Percentiles rank a stretch among this genome's conserved stretches.
These are phyloP conservation scores for Mantis religiosa DNA, from an alignment of 2,888 invertebrate genomes.

Conservation along the genomic window DNA sequence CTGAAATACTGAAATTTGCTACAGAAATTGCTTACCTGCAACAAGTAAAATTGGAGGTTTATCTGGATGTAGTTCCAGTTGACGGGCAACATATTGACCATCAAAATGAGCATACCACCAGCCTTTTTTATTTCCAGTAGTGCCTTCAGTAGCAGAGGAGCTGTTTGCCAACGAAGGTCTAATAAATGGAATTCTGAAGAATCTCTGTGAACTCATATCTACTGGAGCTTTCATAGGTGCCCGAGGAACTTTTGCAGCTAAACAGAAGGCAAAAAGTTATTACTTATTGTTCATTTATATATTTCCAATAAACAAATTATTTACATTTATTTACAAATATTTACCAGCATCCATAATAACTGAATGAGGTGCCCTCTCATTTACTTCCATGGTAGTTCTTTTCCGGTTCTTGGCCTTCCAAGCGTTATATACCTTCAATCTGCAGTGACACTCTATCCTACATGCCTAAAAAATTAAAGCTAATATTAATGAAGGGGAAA, in stretches of 20 bases:
- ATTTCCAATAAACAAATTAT: background rate
- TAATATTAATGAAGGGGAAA: background rate
- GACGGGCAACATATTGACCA: slow-evolving; percentile 94
- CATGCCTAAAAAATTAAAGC: slow-evolving; percentile 63
- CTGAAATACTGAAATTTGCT: background rate
- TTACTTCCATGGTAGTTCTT: slow-evolving; percentile 77
- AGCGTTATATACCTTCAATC: slow-evolving; percentile 95
- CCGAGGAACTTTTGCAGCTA: slow-evolving; percentile 57
- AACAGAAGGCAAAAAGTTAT: slow-evolving; percentile 26
- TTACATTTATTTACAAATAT: background rate
- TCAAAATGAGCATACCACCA: slow-evolving; percentile 99
- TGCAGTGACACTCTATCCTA: slow-evolving; percentile 94
- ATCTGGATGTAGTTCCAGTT: slow-evolving; percentile 95
- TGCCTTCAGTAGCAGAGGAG: slow-evolving; percentile 14
- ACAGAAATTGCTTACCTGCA: slow-evolving; percentile 59
- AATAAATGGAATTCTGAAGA: slow-evolving; percentile 92
- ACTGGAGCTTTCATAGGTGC: slow-evolving; percentile 63
- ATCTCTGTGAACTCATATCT: slow-evolving; percentile 72
- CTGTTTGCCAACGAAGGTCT: slow-evolving; percentile 51
- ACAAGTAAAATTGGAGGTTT: slow-evolving; percentile 84
- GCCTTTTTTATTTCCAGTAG: slow-evolving; percentile 57
- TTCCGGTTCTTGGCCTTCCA: slow-evolving; percentile 97
- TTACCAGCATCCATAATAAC: slow-evolving; percentile 75
- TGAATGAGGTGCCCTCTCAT: slow-evolving; percentile 81
- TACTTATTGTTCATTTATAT: background rate